Conservation (phyloP, 2,113 vertebrate genomes). For the Salvelinus fontinalis region DNA sequence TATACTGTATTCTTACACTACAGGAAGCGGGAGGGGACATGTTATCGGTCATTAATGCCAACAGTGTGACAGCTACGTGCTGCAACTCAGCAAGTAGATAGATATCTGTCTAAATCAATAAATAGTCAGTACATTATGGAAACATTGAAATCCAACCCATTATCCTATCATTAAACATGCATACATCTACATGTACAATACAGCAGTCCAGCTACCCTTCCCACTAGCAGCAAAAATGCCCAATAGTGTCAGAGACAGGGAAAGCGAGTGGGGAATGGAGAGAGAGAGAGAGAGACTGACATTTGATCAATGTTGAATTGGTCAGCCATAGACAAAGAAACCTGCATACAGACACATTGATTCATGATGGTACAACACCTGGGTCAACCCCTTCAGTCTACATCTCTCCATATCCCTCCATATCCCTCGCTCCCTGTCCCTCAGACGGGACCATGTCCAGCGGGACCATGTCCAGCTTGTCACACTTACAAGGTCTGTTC, state of each 20-base stretch:
- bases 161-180: not conserved
- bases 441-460: no score
- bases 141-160: constrained; percentile 12
- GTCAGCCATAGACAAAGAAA: constrained; percentile 37
- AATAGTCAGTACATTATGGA: not conserved
- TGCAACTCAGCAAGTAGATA: not conserved
- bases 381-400: not conserved
- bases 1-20: not conserved
- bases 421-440: constrained; percentile 15
- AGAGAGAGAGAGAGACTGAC: constrained; percentile 41
- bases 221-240: constrained; percentile 15
- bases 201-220: constrained; percentile 6
- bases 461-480: constrained; percentile 12
- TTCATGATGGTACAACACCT: constrained; percentile 21
- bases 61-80: not conserved
- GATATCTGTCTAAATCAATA: not conserved
- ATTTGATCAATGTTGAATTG: constrained; percentile 56
- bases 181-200: not conserved
- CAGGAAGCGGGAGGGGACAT: not conserved
- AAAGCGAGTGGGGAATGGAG: constrained; percentile 17
- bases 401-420: constrained; percentile 4
- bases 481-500: constrained; percentile 14
- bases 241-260: no score
- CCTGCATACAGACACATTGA: constrained; percentile 45
- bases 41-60: not conserved